A percentile compares a stretch with the other conserved stretches of the same genome.
Evolutionary conservation across 92 coral and sea anemone species (phyloP).

Genomic region (Blastomussa wellsi): DNA sequence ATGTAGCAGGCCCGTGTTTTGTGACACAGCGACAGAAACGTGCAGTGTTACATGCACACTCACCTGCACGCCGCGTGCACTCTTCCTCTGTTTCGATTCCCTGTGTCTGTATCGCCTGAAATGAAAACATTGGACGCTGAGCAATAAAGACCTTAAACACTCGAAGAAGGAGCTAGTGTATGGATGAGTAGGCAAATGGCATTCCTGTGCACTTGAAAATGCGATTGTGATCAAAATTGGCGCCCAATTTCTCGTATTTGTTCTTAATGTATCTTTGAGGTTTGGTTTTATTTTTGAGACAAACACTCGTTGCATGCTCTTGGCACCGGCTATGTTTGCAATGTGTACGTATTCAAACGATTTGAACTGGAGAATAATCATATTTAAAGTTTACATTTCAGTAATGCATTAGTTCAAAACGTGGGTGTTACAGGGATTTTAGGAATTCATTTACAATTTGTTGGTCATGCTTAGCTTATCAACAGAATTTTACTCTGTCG

Average conservation of each 20-base stretch:
- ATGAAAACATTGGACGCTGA: conserved; percentile 15
- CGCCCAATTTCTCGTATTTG: conserved; percentile 34
- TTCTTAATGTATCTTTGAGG: background rate
- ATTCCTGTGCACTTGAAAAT: conserved; percentile 33
- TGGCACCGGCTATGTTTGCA: background rate
- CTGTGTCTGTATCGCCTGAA: conserved; percentile 20
- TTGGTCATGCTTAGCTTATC: conserved; percentile 7
- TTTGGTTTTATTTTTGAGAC: background rate
- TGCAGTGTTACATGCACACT: background rate
- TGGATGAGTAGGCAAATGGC: conserved; percentile 24
- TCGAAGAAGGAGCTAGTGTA: conserved; percentile 19
- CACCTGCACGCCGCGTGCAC: conserved; percentile 52
- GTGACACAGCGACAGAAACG: background rate
- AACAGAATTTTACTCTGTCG: background rate
- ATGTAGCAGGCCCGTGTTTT: background rate
- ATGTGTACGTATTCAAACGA: background rate
- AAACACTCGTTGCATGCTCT: background rate
- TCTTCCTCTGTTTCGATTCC: conserved; percentile 51
- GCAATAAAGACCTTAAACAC: conserved; percentile 15
- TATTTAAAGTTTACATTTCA: background rate
- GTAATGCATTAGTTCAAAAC: background rate
- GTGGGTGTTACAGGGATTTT: background rate
- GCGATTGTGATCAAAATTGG: conserved; percentile 37
- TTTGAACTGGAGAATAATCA: background rate
- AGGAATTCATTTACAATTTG: background rate